These are phyloP conservation scores for Setophaga coronata DNA, from an alignment of 2,113 vertebrate genomes.

Conservation along the genomic window DNA sequence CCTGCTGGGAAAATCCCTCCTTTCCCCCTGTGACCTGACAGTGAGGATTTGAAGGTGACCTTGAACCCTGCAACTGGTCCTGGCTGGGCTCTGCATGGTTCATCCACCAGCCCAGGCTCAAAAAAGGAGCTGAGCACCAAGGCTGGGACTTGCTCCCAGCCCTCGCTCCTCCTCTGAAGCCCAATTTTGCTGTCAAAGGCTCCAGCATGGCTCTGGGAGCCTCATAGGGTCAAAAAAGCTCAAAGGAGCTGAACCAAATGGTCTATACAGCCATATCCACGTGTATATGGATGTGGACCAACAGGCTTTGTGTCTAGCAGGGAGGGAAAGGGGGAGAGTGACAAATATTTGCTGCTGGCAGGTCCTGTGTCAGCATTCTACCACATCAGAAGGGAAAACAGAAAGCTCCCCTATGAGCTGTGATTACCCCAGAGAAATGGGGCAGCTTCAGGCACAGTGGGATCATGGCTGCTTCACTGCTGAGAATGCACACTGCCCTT, in stretches of 20 bases:
- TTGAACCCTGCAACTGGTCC: not conserved
- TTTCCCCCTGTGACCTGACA: not conserved
- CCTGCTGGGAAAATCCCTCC: slow-evolving; percentile 41
- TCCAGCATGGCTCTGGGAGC: not conserved
- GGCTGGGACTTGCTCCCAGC: not conserved
- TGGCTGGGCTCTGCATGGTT: not conserved
- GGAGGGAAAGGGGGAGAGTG: not conserved
- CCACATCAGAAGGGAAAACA: not conserved
- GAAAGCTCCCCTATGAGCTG: not conserved
- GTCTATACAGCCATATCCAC: not conserved
- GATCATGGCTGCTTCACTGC: not conserved
- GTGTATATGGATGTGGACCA: not conserved
- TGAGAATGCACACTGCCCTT: not conserved
- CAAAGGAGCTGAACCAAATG: not conserved
- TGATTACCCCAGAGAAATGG: not conserved
- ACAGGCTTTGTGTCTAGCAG: not conserved
- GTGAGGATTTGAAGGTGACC: not conserved
- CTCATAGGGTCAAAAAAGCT: not conserved
- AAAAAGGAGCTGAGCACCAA: not conserved
- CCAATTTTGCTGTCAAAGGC: not conserved
- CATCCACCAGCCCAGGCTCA: not conserved
- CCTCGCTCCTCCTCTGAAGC: not conserved
- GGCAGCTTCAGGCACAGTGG: not conserved
- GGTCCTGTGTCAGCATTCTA: accelerated
- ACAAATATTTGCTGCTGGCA: not conserved